These are phyloP conservation scores for Danio kyathit DNA, from an alignment of 2,797 vertebrate species.

Conservation along the genomic window DNA sequence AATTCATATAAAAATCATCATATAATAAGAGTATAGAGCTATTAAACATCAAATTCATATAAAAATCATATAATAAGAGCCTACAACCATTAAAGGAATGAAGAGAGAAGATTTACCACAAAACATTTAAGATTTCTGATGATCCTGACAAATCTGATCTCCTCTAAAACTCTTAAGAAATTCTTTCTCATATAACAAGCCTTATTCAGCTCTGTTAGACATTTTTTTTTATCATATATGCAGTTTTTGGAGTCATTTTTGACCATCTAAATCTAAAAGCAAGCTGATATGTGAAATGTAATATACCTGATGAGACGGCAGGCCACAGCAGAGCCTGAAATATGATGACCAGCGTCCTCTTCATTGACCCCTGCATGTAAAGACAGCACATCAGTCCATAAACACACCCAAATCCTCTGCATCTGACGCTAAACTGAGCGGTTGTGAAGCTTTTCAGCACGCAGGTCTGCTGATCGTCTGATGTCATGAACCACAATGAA, in stretches of 20 bases:
- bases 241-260: background rate
- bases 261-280: background rate
- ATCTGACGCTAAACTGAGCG: background rate
- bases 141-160: background rate
- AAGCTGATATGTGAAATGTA: background rate
- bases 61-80: too few relatives aligned
- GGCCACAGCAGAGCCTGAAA: slow-evolving; percentile 33
- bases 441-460: background rate
- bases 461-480: background rate
- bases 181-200: too few relatives aligned
- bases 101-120: too few relatives aligned
- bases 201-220: too few relatives aligned
- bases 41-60: too few relatives aligned
- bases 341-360: background rate
- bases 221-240: background rate
- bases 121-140: too few relatives aligned
- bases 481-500: background rate
- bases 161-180: background rate
- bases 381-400: background rate
- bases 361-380: slow-evolving; percentile 48
- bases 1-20: too few relatives aligned
- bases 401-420: background rate
- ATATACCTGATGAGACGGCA: slow-evolving; percentile 40
- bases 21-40: too few relatives aligned
- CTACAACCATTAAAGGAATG: too few relatives aligned